A percentile compares a stretch with the other conserved stretches of the same genome.
Evolutionary conservation across 2,888 invertebrate species (phyloP).

Genomic region (Pinctada fucata): DNA sequence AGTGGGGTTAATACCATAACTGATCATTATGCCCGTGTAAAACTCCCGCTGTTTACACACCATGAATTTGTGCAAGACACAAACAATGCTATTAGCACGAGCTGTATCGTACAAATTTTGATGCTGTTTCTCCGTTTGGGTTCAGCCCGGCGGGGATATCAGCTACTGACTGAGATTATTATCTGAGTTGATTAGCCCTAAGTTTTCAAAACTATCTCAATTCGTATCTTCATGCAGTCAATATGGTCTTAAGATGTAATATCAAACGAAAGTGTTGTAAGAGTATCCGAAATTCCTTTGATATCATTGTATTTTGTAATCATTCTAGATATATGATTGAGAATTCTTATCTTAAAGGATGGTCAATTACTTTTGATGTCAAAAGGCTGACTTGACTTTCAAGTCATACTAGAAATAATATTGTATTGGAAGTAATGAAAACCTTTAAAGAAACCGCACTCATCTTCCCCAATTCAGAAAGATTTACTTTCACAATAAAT

Average conservation of each 20-base stretch:
- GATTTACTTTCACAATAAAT: constrained; percentile 2
- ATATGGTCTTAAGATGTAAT: too few relatives aligned
- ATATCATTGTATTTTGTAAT: too few relatives aligned
- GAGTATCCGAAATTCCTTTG: too few relatives aligned
- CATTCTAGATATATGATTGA: too few relatives aligned
- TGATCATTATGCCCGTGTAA: constrained; percentile 27
- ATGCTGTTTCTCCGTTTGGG: background rate
- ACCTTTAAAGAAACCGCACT: constrained; percentile 1
- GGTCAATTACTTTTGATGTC: background rate
- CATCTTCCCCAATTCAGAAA: background rate
- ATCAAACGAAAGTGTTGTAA: too few relatives aligned
- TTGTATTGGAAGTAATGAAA: background rate
- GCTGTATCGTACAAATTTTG: constrained; percentile 9
- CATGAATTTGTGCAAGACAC: constrained; percentile 32
- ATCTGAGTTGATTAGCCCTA: background rate
- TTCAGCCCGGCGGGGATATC: constrained; percentile 18
- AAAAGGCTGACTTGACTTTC: background rate
- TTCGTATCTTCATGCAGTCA: too few relatives aligned
- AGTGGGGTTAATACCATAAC: constrained; percentile 37
- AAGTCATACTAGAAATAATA: background rate
- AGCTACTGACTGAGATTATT: background rate
- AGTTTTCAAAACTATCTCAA: background rate
- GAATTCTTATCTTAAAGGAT: too few relatives aligned
- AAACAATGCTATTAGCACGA: constrained; percentile 36
- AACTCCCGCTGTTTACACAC: constrained; percentile 33